Base-by-base conservation (phyloP, 2,888 invertebrate species). In the Pollenia amentaria region DNA sequence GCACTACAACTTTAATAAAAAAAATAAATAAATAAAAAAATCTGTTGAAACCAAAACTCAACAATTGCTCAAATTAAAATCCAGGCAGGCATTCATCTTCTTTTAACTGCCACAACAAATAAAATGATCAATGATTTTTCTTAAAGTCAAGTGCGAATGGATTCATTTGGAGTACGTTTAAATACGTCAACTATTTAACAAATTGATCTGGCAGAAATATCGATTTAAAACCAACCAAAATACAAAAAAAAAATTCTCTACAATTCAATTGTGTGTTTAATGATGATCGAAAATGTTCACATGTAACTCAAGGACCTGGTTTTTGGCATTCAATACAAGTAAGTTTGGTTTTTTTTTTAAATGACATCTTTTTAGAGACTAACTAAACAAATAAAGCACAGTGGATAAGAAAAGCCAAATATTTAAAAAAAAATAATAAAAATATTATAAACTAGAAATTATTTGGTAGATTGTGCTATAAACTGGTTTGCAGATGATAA, bases 271-370 rank as follows among this genome's bases (percentile, higher is more conserved):
- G 80, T 29, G 64, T 89, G 57, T 76, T 69, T 57, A 64, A 73
- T 75, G 62, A 70, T 70, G 75, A 84, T 62, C 80, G 38, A 80
- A 90, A 91, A 91, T 90, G 89, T 91, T 91, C 89, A 90, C 91
- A 91, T 91, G 89, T 89, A 88, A 89, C 88, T 89, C 90, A 91
- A 91, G 91, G 91, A 91, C 90, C 90, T 89, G 88, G 84, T 85
- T 82, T 83, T 81, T 48, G 79, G 69, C 85, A 46, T 40, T 48
- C 21, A 57, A 55, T 72, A 44, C 42, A 16, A 72, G 44, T 51
- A 6, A 40, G 40, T 70, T n/a, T 29, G 7, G 7, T 57, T 64
- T 64, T 18, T 3, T 46, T 18, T 21, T 42, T 11, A 18, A 38
- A 65, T 65, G 46, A 60, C 62, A 76, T 16, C n/a, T 57, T 67